Percentiles rank a stretch among this genome's conserved stretches.
These are phyloP conservation scores for Lasiurus borealis DNA, from an alignment of 2,113 vertebrate species.

Conservation along the genomic window DNA sequence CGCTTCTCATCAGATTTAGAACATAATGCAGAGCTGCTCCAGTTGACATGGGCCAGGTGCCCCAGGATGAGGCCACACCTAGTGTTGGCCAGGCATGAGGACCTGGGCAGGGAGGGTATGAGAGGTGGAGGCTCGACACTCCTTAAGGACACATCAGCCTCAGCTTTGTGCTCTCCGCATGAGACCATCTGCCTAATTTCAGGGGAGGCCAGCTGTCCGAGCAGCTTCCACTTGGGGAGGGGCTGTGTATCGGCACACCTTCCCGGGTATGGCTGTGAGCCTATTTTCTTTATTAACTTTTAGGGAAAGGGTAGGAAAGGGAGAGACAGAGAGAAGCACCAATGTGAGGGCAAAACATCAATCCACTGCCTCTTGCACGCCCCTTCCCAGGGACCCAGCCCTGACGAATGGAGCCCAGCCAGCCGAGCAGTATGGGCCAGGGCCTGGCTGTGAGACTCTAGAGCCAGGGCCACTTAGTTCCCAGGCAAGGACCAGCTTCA, in stretches of 20 bases:
- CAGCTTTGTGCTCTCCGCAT: no score
- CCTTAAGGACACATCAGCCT: background rate
- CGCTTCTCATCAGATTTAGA: background rate
- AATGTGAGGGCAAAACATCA: background rate
- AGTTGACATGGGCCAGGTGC: rapidly evolving
- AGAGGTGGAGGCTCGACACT: background rate
- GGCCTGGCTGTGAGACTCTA: background rate
- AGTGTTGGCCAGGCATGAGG: background rate
- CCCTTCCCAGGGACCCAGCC: background rate
- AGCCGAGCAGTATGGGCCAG: no score
- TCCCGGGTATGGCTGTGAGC: background rate
- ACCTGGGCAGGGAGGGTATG: background rate
- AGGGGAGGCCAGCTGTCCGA: background rate
- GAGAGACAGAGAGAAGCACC: background rate
- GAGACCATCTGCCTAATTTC: background rate
- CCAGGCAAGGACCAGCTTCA: background rate
- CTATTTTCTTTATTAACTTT: background rate
- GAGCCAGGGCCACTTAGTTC: background rate
- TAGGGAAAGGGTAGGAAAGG: background rate
- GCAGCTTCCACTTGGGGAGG: background rate
- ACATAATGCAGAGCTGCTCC: background rate
- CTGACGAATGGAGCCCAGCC: background rate
- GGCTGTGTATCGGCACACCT: no score
- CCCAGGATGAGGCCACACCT: background rate
- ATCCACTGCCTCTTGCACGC: no score